Evolutionary conservation across 2,888 invertebrate species (phyloP), one percentile per base, ranked within the genome.

Genomic region (Aphodius granarius): DNA sequence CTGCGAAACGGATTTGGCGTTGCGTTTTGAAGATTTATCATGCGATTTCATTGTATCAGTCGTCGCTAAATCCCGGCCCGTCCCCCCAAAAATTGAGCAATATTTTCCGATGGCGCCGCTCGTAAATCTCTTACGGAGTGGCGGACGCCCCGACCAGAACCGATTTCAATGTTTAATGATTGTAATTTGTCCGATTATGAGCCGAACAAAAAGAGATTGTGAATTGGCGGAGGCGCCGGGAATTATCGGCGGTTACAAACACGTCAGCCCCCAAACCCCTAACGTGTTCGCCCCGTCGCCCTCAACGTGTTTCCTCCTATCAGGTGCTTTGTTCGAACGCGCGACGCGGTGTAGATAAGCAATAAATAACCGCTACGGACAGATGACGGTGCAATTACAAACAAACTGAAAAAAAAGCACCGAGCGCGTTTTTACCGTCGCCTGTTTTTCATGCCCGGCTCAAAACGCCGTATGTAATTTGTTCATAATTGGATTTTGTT

Each of bases 131-230:
- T 21, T 17, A 22, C 68, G 68, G 22, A 68, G 68, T 68, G 68
- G 19, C n/a, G 43, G 43, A 0, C 43, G 43, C 43, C 43, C 43
- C 43, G 43, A 43, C 71, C 66, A 18, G 20, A 23, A 71, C n/a
- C 73, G 66, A 66, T 76, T 73, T 76, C 63, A 76, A 76, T 73
- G 73, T 73, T 76, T 73, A 73, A 73, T 73, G 73, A 71, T 70
- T 76, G 76, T 76, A 76, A 73, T 76, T 76, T 73, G 76, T 76
- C 73, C 73, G 66, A 76, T 76, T 73, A 76, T 76, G 76, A 73
- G 76, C 20, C 21, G 73, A 22, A 63, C 63, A 71, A 13, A 66
- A 71, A 43, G 43, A 66, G 43, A 73, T 43, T 66, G 21, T 63
- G 18, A 66, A 70, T 70, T 16, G 68, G 21, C 68, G 4, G 68